These are phyloP conservation scores for Sylvilagus floridanus DNA, from an alignment of 2,797 vertebrate species.

Conservation along the genomic window DNA sequence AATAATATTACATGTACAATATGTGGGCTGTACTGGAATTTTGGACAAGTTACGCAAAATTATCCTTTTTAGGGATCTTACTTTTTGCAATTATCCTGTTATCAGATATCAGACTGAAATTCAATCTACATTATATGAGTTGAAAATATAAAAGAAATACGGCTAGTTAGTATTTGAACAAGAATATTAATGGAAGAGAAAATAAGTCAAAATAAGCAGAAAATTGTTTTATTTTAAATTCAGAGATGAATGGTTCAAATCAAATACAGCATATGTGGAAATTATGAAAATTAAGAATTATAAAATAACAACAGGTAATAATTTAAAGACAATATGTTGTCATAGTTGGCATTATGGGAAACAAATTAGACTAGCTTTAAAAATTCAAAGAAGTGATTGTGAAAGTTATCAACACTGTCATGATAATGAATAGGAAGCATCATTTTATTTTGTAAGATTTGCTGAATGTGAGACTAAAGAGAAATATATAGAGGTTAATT, in stretches of 20 bases:
- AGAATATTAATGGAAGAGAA: neutral
- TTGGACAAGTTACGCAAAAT: neutral
- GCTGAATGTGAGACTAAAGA: neutral
- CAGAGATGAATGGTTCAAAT: neutral
- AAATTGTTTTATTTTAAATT: constrained; percentile 58
- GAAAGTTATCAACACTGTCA: neutral
- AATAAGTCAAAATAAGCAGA: constrained; percentile 15
- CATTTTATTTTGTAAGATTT: constrained; percentile 19
- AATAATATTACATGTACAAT: neutral
- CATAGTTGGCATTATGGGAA: neutral
- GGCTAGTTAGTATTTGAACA: constrained; percentile 41
- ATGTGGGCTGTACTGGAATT: neutral
- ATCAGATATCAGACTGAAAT: constrained; percentile 18
- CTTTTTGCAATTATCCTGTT: constrained; percentile 33
- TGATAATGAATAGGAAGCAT: neutral
- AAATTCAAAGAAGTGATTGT: neutral
- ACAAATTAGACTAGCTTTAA: neutral
- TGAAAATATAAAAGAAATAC: constrained; percentile 4
- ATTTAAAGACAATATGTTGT: neutral
- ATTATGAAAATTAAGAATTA: constrained; percentile 28
- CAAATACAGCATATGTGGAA: neutral
- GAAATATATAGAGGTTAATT: neutral
- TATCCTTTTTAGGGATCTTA: neutral
- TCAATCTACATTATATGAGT: neutral
- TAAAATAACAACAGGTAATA: neutral